Percentiles rank a stretch among this genome's conserved stretches.
Conservation (phyloP, 2,888 invertebrate genomes). For the Oligia fasciuncula region DNA sequence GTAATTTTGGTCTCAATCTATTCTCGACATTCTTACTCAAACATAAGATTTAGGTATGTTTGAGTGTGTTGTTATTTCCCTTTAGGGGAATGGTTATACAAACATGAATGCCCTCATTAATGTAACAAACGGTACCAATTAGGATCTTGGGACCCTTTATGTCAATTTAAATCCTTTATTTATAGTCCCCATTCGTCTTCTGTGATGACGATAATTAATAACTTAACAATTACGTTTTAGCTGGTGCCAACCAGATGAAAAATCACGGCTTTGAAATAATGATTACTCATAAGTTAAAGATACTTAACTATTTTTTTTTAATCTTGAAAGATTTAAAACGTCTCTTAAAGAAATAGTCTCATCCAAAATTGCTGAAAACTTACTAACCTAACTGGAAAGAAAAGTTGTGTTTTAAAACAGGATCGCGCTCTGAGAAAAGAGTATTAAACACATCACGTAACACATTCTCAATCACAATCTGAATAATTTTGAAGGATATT, state of each 20-base stretch:
- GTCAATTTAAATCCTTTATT: slow-evolving; percentile 2
- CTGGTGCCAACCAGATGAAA: neutral
- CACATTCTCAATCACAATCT: neutral
- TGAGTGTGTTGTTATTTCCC: neutral
- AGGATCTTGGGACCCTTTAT: neutral
- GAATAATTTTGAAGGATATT: neutral
- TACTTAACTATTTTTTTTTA: neutral
- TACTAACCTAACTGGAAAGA: neutral
- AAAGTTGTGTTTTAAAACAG: too few species aligned
- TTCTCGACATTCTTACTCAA: neutral
- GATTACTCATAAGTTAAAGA: neutral
- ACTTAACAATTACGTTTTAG: neutral
- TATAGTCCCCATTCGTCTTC: neutral
- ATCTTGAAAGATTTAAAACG: neutral
- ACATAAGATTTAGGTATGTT: neutral
- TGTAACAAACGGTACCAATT: slow-evolving; percentile 24
- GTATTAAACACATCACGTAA: neutral
- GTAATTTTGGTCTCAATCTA: neutral
- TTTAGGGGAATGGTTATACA: neutral
- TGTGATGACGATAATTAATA: neutral
- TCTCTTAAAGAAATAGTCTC: neutral
- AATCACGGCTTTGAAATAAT: neutral
- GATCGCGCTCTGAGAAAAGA: neutral
- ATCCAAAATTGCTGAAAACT: neutral
- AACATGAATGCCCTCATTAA: slow-evolving; percentile 3